Evolutionary conservation across 2,888 invertebrate species (phyloP).

Genomic region (Ptilodon capucinus): DNA sequence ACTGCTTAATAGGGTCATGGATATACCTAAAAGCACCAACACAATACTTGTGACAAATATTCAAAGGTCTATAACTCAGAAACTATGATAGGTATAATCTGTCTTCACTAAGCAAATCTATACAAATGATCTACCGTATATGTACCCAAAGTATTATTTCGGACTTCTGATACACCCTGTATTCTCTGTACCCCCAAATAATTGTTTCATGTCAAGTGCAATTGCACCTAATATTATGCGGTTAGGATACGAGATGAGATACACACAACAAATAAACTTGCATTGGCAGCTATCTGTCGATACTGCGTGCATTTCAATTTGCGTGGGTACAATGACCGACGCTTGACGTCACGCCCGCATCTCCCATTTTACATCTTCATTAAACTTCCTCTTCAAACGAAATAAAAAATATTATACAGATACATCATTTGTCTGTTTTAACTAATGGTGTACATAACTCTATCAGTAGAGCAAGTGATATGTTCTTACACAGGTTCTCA

Average conservation of each 20-base stretch:
- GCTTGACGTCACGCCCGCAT: conserved; percentile 15
- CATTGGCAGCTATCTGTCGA: background rate
- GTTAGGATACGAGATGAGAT: background rate
- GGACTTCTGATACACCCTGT: no score
- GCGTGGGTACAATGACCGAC: conserved; percentile 12
- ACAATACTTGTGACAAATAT: no score
- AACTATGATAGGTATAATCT: no score
- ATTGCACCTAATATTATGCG: background rate
- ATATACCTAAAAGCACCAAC: no score
- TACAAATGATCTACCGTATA: no score
- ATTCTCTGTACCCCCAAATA: no score
- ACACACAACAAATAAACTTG: background rate
- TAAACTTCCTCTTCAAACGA: conserved; percentile 20
- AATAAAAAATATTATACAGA: conserved; percentile 28
- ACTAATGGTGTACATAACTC: conserved; percentile 39
- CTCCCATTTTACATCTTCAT: conserved; percentile 23
- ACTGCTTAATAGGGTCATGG: no score
- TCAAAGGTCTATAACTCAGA: no score
- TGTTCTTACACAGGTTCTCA: conserved; percentile 28
- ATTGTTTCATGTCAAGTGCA: background rate
- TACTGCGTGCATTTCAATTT: conserved; percentile 6
- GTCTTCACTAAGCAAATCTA: no score
- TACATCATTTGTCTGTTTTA: conserved; percentile 34
- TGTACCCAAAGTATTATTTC: no score
- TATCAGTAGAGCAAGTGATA: conserved; percentile 32